phyloP scores from a whole-genome alignment of 1,140 invertebrate genomes.

The Colletes gigas region DNA sequence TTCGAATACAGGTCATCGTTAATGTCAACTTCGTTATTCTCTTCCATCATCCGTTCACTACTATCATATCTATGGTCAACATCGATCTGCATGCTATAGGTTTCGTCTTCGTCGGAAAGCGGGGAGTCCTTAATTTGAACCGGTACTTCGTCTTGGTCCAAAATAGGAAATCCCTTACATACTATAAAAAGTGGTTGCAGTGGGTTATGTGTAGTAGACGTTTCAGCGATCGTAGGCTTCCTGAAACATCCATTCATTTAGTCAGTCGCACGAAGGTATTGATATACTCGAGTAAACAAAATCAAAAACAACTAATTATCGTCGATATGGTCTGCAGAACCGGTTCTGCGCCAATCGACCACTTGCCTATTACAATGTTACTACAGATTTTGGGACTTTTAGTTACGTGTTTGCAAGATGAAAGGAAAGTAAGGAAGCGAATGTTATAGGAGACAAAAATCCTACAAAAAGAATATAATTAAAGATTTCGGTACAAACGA shows the following conservation, averaged over 20 bases:
- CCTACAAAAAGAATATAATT: constrained; percentile 33
- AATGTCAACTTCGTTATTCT: neutral
- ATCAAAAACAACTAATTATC: neutral
- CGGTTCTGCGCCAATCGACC: neutral
- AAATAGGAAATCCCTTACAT: neutral
- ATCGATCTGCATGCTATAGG: neutral
- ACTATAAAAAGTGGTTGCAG: constrained; percentile 11
- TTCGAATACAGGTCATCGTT: neutral
- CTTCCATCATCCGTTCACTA: neutral
- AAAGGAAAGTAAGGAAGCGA: neutral
- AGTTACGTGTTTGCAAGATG: neutral
- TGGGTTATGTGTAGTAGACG: neutral
- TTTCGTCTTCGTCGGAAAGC: neutral
- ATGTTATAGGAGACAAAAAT: neutral
- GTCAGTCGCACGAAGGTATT: constrained; percentile 18
- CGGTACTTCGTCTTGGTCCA: neutral
- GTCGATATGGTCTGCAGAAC: neutral
- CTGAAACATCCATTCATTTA: constrained; percentile 48
- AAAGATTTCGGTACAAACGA: no score
- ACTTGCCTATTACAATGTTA: neutral
- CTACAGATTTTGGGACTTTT: neutral
- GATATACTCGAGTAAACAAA: neutral
- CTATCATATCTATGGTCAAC: neutral
- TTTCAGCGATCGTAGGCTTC: constrained; percentile 13
- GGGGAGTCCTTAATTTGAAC: neutral